Percentiles rank a stretch among this genome's conserved stretches.
Evolutionary conservation across 2,888 invertebrate genomes (phyloP).

Genomic region (Xestobium rufovillosum): DNA sequence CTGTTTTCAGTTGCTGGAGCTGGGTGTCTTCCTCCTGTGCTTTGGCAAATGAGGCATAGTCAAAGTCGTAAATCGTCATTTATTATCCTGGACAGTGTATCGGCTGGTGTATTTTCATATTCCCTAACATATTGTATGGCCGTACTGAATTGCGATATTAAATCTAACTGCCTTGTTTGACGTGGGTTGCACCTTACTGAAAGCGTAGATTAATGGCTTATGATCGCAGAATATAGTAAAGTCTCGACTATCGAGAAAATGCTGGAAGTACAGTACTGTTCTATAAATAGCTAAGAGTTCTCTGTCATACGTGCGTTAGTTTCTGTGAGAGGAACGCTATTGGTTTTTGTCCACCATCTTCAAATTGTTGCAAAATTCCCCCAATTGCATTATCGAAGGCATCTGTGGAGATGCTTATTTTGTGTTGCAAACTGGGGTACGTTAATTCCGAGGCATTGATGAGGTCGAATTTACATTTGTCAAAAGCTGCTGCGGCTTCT

Average conservation of each 20-base stretch:
- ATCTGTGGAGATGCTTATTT: too few relatives aligned
- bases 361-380: conserved; percentile 5
- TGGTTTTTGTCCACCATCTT: background rate
- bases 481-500: too few relatives aligned
- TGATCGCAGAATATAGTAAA: conserved; percentile 33
- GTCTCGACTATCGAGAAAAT: conserved; percentile 33
- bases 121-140: conserved; percentile 8
- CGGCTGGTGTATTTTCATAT: conserved; percentile 1
- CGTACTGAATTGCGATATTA: conserved; percentile 14
- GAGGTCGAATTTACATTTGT: too few relatives aligned
- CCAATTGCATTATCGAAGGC: conserved; percentile 4
- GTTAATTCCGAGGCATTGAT: too few relatives aligned
- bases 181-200: conserved; percentile 23
- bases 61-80: too few relatives aligned
- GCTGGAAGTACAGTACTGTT: conserved; percentile 30
- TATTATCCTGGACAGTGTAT: conserved; percentile 5
- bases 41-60: too few relatives aligned
- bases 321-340: conserved; percentile 16
- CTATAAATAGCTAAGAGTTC: conserved; percentile 35
- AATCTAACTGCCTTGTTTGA: conserved; percentile 14
- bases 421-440: too few relatives aligned
- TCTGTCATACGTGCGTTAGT: conserved; percentile 29
- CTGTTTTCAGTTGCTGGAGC: too few relatives aligned
- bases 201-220: conserved; percentile 32
- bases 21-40: too few relatives aligned